Conservation (phyloP, 2,888 invertebrate species). For the Synanthedon tipuliformis region DNA sequence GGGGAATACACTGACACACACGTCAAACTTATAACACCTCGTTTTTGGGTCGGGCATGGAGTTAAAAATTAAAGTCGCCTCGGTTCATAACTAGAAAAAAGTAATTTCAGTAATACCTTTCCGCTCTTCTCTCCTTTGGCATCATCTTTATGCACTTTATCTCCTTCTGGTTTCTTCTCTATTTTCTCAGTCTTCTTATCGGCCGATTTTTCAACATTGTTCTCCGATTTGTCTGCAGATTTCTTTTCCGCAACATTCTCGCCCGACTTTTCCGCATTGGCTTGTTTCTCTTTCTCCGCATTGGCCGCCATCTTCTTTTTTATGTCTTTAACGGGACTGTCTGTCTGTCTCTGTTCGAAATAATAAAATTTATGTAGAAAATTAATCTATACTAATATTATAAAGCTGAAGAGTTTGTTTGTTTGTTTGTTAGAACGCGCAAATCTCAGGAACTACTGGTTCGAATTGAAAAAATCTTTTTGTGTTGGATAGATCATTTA, state of each 20-base stretch:
- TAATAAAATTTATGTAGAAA: no score
- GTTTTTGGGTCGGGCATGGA: no score
- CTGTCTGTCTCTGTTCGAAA: constrained; percentile 28
- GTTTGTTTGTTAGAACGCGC: no score
- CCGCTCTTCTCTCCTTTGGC: constrained; percentile 31
- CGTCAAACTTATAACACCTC: no score
- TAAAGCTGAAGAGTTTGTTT: no score
- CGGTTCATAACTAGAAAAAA: neutral
- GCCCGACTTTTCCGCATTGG: constrained; percentile 18
- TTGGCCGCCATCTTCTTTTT: constrained; percentile 60
- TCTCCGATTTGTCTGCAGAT: constrained; percentile 17
- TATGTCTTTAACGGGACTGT: constrained; percentile 56
- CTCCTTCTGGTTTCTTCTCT: constrained; percentile 17
- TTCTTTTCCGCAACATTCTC: constrained; percentile 34
- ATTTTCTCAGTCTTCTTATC: constrained; percentile 17
- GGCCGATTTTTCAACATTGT: constrained; percentile 17
- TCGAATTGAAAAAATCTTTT: no score
- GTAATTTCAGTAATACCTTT: constrained; percentile 28
- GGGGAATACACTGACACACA: no score
- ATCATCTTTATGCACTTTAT: constrained; percentile 20
- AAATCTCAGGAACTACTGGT: no score
- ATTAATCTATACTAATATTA: no score
- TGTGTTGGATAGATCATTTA: no score
- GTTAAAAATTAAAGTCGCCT: neutral
- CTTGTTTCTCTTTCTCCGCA: constrained; percentile 30